Evolutionary conservation across 2,888 invertebrate genomes (phyloP), one percentile per base, ranked within the genome.

Genomic region (Ochropleura leucogaster): DNA sequence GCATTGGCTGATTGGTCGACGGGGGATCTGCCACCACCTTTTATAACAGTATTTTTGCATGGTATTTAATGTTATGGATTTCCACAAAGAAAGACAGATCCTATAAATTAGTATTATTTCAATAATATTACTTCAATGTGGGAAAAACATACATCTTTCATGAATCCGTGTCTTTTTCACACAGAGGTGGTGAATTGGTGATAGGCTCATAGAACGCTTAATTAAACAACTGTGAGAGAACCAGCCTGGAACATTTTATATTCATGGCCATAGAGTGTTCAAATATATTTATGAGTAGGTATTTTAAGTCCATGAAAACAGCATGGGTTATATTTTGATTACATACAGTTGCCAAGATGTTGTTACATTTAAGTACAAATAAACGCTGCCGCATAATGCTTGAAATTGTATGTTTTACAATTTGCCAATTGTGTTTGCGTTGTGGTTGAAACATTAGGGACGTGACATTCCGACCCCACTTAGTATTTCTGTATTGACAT

Each of bases 331-430:
- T 67, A 64, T 75, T 69, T 67, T 59, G 46, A 59, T 51, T 47
- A 42, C 18, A 40, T 10, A 49, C 18, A 60, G 51, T 65, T 47
- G 57, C 66, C 8, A 16, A 59, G 68, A 77, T 72, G 12, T 75
- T 53, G 30, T 40, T 42, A 59, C 9, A 60, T 77, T 62, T 72
- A 68, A 62, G n/a, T n/a, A n/a, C n/a, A 65, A 72, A 68, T 30
- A 66, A 60, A 77, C 57, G 30, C 57, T 49, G 16, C 16, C 8
- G 40, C 30, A 66, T n/a, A 68, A 57, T 57, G 20, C 20, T 20
- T 53, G 6, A 18, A 51, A 51, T 68, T 66, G 42, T 9, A 12
- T 14, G 40, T 72, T 57, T 53, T 53, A 30, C 44, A 46, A 8
- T 14, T 53, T 65, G n/a, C 1, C 30, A 30, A 30, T 30, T 30